Evolutionary conservation across 2,888 invertebrate genomes (phyloP), one percentile per base, ranked within the genome.

Genomic region (Netelia fuscicornis): DNA sequence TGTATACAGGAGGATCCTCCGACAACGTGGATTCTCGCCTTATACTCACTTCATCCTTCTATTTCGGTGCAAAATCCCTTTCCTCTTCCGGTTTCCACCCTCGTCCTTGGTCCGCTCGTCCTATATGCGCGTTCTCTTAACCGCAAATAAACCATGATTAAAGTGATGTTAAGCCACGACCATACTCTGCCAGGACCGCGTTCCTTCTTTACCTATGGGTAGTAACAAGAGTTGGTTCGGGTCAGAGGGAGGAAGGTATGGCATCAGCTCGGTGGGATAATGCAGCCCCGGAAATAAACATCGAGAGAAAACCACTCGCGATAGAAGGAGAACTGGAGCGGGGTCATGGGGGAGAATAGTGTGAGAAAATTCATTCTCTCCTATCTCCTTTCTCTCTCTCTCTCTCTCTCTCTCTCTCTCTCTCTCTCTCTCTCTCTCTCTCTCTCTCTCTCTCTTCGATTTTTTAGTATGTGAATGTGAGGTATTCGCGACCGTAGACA

Each of bases 111-210:
- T 65, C 17, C 20, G 25, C 74, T 17, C 44, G 75, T 78, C 74
- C 56, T 20, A 44, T 64, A 82, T 75, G 71, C 60, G 37, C 52
- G 67, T 65, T 79, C 72, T 65, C 70, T 79, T 78, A 86, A 86
- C 88, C 81, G 82, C 86, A 82, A 86, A 86, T 81, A 84, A 88
- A 86, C 87, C 81, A 85, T 88, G 88, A 89, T 90, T 90, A 87
- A 90, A 88, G 79, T 86, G 85, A 80, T 71, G 87, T 88, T 87
- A 80, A 86, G 86, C 84, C 76, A 65, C 87, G 67, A 77, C 70
- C 75, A 85, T 74, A 81, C 75, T 37, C 37, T 78, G 76, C 23
- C 79, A 30, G 64, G 81, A 58, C 17, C 20, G 37, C 25, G 64
- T 74, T 44, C 54, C 77, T 68, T 56, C 75, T 77, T 74, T 70